Evolutionary conservation across 2,797 vertebrate genomes (phyloP).

Genomic region (Tokudaia muenninki): DNA sequence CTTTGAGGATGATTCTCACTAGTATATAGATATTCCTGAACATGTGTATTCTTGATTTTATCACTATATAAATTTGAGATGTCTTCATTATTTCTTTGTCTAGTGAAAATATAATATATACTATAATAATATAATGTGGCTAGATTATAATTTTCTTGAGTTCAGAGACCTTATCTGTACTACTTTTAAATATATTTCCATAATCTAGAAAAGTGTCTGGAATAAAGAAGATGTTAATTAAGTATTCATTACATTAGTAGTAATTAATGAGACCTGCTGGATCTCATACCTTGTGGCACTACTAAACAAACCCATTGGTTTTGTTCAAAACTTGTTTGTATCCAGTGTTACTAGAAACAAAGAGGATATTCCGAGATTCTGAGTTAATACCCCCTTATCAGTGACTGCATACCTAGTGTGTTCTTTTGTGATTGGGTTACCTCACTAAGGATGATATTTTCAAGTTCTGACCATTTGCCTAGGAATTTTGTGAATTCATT

Average conservation of each 20-base stretch:
- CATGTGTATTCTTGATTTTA: neutral
- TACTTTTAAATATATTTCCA: neutral
- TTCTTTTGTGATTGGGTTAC: no score
- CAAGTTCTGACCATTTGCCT: no score
- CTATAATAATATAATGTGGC: neutral
- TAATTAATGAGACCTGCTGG: neutral
- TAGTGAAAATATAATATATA: neutral
- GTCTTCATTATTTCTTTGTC: neutral
- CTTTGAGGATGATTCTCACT: neutral
- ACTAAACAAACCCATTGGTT: neutral
- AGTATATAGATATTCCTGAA: neutral
- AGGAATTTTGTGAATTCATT: no score
- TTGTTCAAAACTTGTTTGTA: neutral
- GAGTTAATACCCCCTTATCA: no score
- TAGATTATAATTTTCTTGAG: neutral
- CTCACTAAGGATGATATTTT: no score
- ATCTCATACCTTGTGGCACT: neutral
- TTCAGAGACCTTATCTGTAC: neutral
- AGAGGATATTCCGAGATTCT: no score
- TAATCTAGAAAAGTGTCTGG: neutral
- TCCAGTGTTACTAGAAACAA: neutral
- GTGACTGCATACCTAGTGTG: no score
- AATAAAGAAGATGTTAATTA: neutral
- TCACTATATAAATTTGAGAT: neutral
- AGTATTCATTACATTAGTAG: neutral